phyloP scores from a whole-genome alignment of 1,140 invertebrate genomes.

The Drosophila parvula region DNA sequence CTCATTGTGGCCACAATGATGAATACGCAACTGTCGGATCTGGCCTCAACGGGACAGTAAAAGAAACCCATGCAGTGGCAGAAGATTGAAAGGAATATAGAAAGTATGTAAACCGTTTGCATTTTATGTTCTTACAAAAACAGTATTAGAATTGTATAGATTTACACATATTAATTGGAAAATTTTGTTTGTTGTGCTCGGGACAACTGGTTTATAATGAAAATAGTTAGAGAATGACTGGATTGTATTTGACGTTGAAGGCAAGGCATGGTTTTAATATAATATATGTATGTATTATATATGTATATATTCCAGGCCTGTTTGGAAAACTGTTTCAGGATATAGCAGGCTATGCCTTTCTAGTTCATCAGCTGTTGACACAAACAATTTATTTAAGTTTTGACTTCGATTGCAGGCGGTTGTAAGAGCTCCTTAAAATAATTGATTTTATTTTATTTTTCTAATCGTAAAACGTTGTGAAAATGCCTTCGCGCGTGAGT shows the following conservation, averaged over 20 bases:
- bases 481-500: conserved; percentile 16
- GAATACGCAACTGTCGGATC: conserved; percentile 4
- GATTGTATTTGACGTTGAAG: neutral
- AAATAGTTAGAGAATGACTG: neutral
- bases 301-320: too few species aligned
- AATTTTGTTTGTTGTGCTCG: neutral
- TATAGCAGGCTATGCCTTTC: neutral
- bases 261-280: neutral
- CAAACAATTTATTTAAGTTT: neutral
- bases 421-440: conserved; percentile 1
- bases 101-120: conserved; percentile 1
- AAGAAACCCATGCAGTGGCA: conserved; percentile 1
- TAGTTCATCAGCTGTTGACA: neutral
- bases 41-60: conserved; percentile 4
- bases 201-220: neutral
- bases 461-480: neutral
- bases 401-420: neutral
- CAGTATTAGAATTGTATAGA: conserved; percentile 1
- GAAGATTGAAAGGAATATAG: conserved; percentile 1
- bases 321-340: neutral
- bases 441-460: neutral
- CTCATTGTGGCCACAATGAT: conserved; percentile 5
- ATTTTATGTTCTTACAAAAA: conserved; percentile 11
- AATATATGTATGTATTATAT: too few species aligned
- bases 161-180: neutral